Evolutionary conservation across 2,888 invertebrate species (phyloP).

Genomic region (Nipponacmea schrenckii): DNA sequence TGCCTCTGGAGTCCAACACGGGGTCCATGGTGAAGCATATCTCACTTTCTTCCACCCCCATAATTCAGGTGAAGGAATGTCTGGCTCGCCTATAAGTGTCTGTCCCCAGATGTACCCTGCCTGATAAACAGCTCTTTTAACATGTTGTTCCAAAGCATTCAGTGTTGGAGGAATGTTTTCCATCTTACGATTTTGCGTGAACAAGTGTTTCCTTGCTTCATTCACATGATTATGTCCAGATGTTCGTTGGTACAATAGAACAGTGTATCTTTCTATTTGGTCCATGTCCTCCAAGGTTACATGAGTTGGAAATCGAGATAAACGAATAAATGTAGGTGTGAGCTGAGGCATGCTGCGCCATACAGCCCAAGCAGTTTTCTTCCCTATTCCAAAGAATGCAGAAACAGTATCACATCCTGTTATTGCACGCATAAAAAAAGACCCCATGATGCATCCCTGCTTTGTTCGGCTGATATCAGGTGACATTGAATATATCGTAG

Average conservation of each 20-base stretch:
- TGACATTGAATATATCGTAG: too few species aligned
- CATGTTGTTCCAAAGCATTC: conserved; percentile 3
- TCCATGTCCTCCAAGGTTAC: not conserved
- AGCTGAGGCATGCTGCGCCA: too few species aligned
- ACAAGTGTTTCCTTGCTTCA: not conserved
- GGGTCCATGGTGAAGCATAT: conserved; percentile 8
- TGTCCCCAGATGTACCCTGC: conserved; percentile 7
- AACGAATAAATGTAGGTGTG: not conserved
- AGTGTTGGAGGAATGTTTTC: conserved; percentile 13
- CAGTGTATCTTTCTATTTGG: conserved; percentile 3
- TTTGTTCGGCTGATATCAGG: too few species aligned
- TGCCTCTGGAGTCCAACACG: conserved; percentile 11
- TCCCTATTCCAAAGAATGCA: not conserved
- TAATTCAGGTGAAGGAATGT: not conserved
- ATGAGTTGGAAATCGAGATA: not conserved
- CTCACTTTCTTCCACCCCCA: conserved; percentile 10
- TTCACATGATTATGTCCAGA: not conserved
- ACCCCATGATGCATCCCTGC: too few species aligned
- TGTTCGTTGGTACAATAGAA: not conserved
- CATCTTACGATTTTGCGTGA: conserved; percentile 8
- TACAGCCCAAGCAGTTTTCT: not conserved
- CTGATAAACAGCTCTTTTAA: conserved; percentile 8
- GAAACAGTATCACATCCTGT: not conserved
- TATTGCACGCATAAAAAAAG: not conserved
- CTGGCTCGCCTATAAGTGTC: not conserved